Evolutionary conservation across 2,888 invertebrate species (phyloP), one percentile per base, ranked within the genome.

Genomic region (Tachina grossa): DNA sequence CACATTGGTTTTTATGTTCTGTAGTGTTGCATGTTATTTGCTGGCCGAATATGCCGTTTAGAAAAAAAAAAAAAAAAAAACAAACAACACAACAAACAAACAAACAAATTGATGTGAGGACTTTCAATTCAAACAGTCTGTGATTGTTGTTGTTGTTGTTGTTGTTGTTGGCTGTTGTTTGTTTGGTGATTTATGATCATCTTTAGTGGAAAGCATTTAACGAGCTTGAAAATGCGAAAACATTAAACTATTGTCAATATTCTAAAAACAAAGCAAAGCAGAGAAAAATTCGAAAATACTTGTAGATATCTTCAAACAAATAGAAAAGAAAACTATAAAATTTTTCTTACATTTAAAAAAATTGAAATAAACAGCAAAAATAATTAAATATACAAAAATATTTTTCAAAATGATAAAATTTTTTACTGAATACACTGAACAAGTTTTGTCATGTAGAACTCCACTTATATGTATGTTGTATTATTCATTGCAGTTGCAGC

Each of bases 1-100:
- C 22, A 65, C 79, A 76, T 80, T 71, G 19, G 31, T 59, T 84
- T 80, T 41, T 53, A 55, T 80, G 61, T 75, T 75, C 51, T 39
- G 9, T 68, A n/a, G 68, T 41, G 53, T 72, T 72, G 16, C 14
- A 45, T 41, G 47, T 77, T 49, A 11, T 75, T 69, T n/a, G 51
- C 19, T 59, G 19, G 11, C 39, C n/a, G 14, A 53, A 75, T 69
- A 69, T 61, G 80, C 43, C 6, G 31, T 31, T 31, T 61, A 13
- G 31, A 47, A 72, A 51, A 45, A 75, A 51, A 43, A 59, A 47
- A 68, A 61, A 16, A 49, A 75, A 85, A 0, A 49, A 6, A 75
- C 59, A 63, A 51, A 31, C 31, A 31, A 82, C n/a, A 49, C 75
- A 75, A 85, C 2, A 49, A 6, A 75, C 59, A 63, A 51, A 31